Base-by-base conservation (phyloP, 2,888 invertebrate genomes). In the Lapara coniferarum region DNA sequence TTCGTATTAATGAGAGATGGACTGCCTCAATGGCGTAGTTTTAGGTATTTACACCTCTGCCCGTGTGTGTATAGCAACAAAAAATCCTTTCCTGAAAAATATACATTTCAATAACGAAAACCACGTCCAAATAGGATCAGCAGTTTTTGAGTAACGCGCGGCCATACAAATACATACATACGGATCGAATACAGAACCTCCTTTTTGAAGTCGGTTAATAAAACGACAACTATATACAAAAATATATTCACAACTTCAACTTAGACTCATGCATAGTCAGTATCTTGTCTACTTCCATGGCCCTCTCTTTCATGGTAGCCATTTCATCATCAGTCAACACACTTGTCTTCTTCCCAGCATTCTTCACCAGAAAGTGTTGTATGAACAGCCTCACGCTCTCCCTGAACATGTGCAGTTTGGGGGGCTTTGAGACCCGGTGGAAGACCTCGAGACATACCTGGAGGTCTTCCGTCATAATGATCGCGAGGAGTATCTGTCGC, bases 301-400 rank as follows among this genome's bases (percentile, higher is more conserved):
- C 95, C 70, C 97, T 92, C 16, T 94, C 90, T 74, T 94, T 90
- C 71, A 93, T 68, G 2, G 78, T 83, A 6, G 72, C 81, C 89
- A 90, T 88, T 53, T 93, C 92, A 2, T 81, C 75, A 0, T 87
- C 89, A 16, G 78, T 86, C 0, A 92, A 69, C 0, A 90, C 80
- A 5, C 76, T 82, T 10, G 85, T 86, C 44, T 93, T 92, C 16
- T 92, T 90, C 5, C 94, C 95, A 5, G 95, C 90, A 78, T 96
- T 95, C 78, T 95, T 96, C 3, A 98, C 83, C 30, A 98, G 87
- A 79, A 98, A 98, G 87, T 98, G 98, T 82, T 96, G 96, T 83
- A 98, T 96, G 83, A 98, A 98, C 10, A 98, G 89, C 59, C 96
- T 93, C 4, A 98, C 89, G 76, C 98, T 97, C 84, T 98, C 98